Evolutionary conservation across 2,888 invertebrate genomes (phyloP), one percentile per base, ranked within the genome.

Genomic region (Fragum sueziense): DNA sequence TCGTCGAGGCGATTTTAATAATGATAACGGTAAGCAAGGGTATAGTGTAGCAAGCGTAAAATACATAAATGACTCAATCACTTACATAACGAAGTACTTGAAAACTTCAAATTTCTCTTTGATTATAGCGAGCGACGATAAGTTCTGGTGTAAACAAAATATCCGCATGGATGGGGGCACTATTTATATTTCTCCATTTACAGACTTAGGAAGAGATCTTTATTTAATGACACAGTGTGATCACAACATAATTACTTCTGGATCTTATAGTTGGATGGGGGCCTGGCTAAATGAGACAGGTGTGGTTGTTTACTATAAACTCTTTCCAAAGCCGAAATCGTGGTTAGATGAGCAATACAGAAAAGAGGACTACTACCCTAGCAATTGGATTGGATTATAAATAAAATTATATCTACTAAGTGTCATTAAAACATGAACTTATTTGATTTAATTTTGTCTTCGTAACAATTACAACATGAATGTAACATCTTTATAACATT

Each of bases 181-280:
- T 22, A 69, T 85, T 0, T 67, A 80, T 20, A 78, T 73, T 33
- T 80, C 78, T 29, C 72, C 79, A 11, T 82, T 80, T 31, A 70
- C 54, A 33, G 70, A 74, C 0, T 85, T 74, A 17, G 78, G 76
- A 4, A 2, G 7, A 4, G 89, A 89, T 62, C 61, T 89, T 67
- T 86, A 85, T 2, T 54, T 88, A 7, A 69, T 89, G 54, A 75
- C 88, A 2, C 61, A 73, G 7, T 85, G 88, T 76, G 85, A 88
- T 31, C 95, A 95, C 88, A 93, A 94, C 37, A 94, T 95, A 34
- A 82, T 91, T 0, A 90, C 91, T 14, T 76, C 88, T 51, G 91
- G 91, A 6, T 87, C 90, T 4, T 91, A 87, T 79, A 91, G 91
- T 0, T 91, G 90, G 88, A 91, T 91, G 91, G 88, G 88, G n/a